phyloP scores from a whole-genome alignment of 2,888 invertebrate species.

The Chrysopilus asiliformis region DNA sequence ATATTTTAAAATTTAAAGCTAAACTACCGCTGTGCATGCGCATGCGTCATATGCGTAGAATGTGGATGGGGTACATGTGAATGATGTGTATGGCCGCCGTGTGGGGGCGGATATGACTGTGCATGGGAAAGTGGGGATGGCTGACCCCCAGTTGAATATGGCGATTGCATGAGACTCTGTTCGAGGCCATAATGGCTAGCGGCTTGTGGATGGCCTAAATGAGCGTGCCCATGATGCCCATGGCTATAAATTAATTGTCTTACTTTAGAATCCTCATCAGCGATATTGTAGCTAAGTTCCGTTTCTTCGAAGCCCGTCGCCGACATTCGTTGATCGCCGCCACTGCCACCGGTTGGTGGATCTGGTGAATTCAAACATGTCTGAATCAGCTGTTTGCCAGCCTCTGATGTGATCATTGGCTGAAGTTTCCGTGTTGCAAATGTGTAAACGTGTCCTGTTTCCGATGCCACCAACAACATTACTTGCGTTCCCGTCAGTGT shows the following conservation, averaged over 20 bases:
- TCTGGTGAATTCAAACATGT: slow-evolving; percentile 97
- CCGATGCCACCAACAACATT: slow-evolving; percentile 97
- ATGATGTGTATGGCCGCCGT: slow-evolving; percentile 39
- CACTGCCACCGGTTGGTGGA: slow-evolving; percentile 54
- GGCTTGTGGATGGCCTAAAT: slow-evolving; percentile 49
- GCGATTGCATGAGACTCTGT: slow-evolving; percentile 60
- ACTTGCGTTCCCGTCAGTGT: slow-evolving; percentile 99
- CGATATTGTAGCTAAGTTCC: slow-evolving; percentile 91
- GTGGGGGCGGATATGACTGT: slow-evolving; percentile 33
- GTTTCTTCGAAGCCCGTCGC: slow-evolving; percentile 98
- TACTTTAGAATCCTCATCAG: slow-evolving; percentile 94
- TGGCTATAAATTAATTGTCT: slow-evolving; percentile 84
- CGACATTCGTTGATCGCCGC: slow-evolving; percentile 91
- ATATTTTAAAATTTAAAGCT: slow-evolving; percentile 1
- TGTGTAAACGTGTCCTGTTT: slow-evolving; percentile 99
- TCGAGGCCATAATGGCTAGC: slow-evolving; percentile 50
- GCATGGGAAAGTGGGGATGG: slow-evolving; percentile 52
- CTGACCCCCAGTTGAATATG: slow-evolving; percentile 38
- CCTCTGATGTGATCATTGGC: slow-evolving; percentile 98
- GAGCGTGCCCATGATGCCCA: slow-evolving; percentile 56
- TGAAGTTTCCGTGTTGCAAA: slow-evolving; percentile 97
- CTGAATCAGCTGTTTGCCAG: slow-evolving; percentile 95
- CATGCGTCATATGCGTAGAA: slow-evolving; percentile 51
- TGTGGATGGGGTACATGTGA: slow-evolving; percentile 58
- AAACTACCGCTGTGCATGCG: slow-evolving; percentile 71